phyloP scores from a whole-genome alignment of 2,113 vertebrate species.

The Pseudopipra pipra region DNA sequence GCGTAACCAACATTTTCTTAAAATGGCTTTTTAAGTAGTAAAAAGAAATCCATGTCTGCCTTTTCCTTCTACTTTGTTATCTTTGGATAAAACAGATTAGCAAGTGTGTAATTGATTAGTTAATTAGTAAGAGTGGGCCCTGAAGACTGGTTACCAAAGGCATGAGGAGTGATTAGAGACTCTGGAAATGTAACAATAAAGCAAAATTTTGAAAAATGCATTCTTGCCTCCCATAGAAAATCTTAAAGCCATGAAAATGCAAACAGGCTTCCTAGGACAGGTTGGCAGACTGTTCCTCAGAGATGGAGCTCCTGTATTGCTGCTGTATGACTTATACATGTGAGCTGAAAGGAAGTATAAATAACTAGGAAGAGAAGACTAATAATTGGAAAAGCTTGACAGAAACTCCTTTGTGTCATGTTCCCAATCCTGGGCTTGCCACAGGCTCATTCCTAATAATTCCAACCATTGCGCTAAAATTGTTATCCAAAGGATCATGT shows the following conservation, averaged over 20 bases:
- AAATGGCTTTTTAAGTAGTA: background rate
- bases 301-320: background rate
- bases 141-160: background rate
- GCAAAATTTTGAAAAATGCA: background rate
- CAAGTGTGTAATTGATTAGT: background rate
- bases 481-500: background rate
- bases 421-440: slow-evolving; percentile 8
- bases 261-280: background rate
- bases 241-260: background rate
- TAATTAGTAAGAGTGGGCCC: slow-evolving; percentile 13
- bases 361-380: slow-evolving; percentile 19
- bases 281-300: background rate
- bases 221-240: background rate
- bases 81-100: slow-evolving; percentile 12
- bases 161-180: background rate
- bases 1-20: background rate
- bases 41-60: background rate
- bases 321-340: background rate
- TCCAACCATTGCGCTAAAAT: background rate
- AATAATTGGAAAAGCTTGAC: slow-evolving; percentile 22
- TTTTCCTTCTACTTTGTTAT: background rate
- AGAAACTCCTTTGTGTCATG: background rate
- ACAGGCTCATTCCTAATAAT: slow-evolving; percentile 13
- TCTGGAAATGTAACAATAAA: background rate
- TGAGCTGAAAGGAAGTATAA: slow-evolving; percentile 24